phyloP scores from a whole-genome alignment of 2,888 invertebrate genomes.

The Nemotelus nigrinus region DNA sequence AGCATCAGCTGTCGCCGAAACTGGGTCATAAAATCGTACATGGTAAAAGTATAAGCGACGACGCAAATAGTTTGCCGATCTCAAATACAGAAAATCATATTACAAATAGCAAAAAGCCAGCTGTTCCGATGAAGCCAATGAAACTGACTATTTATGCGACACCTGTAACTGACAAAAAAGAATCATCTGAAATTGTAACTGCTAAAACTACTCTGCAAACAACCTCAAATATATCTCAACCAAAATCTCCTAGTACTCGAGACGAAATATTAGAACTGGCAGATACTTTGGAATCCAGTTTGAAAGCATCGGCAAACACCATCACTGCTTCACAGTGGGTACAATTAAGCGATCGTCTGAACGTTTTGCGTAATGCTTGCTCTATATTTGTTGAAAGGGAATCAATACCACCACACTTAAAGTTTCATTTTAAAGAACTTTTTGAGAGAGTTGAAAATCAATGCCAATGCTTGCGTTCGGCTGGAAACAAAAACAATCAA shows the following conservation, averaged over 20 bases:
- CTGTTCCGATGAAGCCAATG: slow-evolving; percentile 75
- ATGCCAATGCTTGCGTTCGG: slow-evolving; percentile 74
- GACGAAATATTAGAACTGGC: slow-evolving; percentile 75
- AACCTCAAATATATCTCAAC: slow-evolving; percentile 48
- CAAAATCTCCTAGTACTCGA: slow-evolving; percentile 60
- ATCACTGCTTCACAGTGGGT: slow-evolving; percentile 76
- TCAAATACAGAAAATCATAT: slow-evolving; percentile 43
- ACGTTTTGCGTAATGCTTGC: slow-evolving; percentile 84
- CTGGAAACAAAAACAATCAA: slow-evolving; percentile 75
- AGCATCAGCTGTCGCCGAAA: slow-evolving; percentile 72
- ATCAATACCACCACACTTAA: slow-evolving; percentile 82
- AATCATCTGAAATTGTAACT: slow-evolving; percentile 45
- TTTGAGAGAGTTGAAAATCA: slow-evolving; percentile 76
- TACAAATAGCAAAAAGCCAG: slow-evolving; percentile 69
- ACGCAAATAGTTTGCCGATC: slow-evolving; percentile 50
- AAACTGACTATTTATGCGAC: slow-evolving; percentile 81
- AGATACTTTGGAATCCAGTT: slow-evolving; percentile 72
- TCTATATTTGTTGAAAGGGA: slow-evolving; percentile 83
- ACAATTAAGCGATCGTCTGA: slow-evolving; percentile 82
- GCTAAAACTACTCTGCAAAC: slow-evolving; percentile 47
- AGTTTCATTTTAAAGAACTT: slow-evolving; percentile 86
- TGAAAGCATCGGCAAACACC: slow-evolving; percentile 67
- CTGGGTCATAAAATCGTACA: slow-evolving; percentile 66
- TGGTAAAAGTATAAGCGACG: slow-evolving; percentile 20
- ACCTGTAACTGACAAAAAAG: slow-evolving; percentile 67